Percentiles rank a stretch among this genome's conserved stretches.
These are phyloP conservation scores for Drosophila teissieri DNA, from an alignment of 1,140 invertebrate species.

Conservation along the genomic window DNA sequence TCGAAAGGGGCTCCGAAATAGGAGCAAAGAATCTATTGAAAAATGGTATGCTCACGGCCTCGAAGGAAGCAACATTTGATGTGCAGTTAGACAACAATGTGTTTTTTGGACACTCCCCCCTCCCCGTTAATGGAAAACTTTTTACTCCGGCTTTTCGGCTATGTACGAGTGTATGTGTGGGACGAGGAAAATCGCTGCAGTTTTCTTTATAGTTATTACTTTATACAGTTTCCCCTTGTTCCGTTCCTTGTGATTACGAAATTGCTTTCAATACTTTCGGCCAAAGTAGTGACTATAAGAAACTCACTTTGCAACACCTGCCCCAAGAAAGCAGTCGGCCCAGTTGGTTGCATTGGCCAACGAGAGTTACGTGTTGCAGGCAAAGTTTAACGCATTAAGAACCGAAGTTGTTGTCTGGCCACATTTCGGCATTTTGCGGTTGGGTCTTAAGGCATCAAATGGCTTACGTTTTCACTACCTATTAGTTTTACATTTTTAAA, in stretches of 20 bases:
- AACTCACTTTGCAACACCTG: conserved; percentile 70
- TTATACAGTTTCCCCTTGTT: conserved; percentile 65
- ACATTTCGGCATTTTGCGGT: conserved; percentile 14
- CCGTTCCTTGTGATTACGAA: conserved; percentile 70
- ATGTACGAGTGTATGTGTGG: conserved; percentile 16
- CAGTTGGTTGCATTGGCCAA: conserved; percentile 58
- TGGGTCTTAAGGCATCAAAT: neutral
- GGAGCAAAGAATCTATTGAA: conserved; percentile 38
- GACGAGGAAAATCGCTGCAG: conserved; percentile 60
- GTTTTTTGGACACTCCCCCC: conserved; percentile 39
- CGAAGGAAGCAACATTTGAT: conserved; percentile 39
- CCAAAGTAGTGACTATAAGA: conserved; percentile 43
- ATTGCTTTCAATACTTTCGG: conserved; percentile 75
- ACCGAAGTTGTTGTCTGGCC: conserved; percentile 52
- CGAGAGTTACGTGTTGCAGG: conserved; percentile 75
- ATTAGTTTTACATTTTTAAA: neutral
- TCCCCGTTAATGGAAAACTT: conserved; percentile 53
- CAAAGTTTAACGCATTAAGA: conserved; percentile 81
- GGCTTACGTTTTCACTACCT: neutral
- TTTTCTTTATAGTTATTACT: conserved; percentile 81
- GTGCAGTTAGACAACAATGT: conserved; percentile 49
- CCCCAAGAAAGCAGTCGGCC: conserved; percentile 24
- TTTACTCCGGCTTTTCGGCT: conserved; percentile 24
- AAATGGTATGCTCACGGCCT: conserved; percentile 19
- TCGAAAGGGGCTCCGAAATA: conserved; percentile 46